These are phyloP conservation scores for Dendroctonus valens DNA, from an alignment of 1,140 invertebrate genomes.

Conservation along the genomic window DNA sequence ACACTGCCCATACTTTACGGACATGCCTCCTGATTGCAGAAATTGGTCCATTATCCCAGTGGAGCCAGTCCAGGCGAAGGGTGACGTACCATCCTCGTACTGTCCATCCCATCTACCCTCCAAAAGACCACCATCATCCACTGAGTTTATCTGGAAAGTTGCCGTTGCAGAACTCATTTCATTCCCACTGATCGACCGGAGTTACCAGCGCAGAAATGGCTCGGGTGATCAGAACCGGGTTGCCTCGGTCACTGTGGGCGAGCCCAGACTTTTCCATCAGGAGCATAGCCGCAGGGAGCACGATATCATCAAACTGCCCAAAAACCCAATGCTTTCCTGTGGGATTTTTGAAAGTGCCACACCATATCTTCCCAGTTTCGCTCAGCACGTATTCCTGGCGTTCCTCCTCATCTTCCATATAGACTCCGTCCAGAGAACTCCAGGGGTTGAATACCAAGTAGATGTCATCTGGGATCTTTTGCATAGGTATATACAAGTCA, in stretches of 20 bases:
- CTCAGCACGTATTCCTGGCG: slow-evolving; percentile 71
- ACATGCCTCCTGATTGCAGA: slow-evolving; percentile 58
- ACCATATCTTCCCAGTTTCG: slow-evolving; percentile 76
- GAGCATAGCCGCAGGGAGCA: slow-evolving; percentile 63
- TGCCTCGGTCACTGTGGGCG: slow-evolving; percentile 62
- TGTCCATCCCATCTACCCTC: slow-evolving; percentile 72
- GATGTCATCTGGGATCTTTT: slow-evolving; percentile 55
- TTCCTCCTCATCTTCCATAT: slow-evolving; percentile 63
- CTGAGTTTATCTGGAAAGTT: slow-evolving; percentile 56
- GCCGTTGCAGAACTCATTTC: not conserved
- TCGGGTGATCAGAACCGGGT: slow-evolving; percentile 66
- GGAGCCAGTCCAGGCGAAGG: slow-evolving; percentile 68
- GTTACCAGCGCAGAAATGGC: slow-evolving; percentile 68
- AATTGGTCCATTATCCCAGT: slow-evolving; percentile 69
- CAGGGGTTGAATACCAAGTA: slow-evolving; percentile 83
- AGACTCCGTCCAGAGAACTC: slow-evolving; percentile 65
- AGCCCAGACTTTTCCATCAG: slow-evolving; percentile 62
- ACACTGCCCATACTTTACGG: slow-evolving; percentile 79
- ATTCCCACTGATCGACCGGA: not conserved
- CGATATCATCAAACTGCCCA: slow-evolving; percentile 70
- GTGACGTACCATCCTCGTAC: slow-evolving; percentile 67
- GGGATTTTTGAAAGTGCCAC: slow-evolving; percentile 64
- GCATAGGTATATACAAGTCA: not conserved
- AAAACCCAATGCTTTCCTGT: slow-evolving; percentile 72
- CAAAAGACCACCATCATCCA: slow-evolving; percentile 67